phyloP scores from a whole-genome alignment of 2,797 vertebrate genomes.

The Liparis tanakae region DNA sequence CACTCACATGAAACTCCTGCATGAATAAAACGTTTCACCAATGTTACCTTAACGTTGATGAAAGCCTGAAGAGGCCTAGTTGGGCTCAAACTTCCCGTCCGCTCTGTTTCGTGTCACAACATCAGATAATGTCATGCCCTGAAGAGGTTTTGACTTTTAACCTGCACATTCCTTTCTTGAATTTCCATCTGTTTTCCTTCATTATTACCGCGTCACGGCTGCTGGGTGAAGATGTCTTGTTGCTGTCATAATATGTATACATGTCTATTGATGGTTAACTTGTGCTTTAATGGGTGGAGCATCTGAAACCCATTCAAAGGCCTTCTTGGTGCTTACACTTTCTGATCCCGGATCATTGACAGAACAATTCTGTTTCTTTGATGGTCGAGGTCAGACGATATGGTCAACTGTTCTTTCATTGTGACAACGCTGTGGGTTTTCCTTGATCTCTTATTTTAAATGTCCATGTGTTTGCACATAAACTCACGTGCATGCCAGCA shows the following conservation, averaged over 20 bases:
- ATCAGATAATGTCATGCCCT: slow-evolving; percentile 15
- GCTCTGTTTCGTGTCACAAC: slow-evolving; percentile 31
- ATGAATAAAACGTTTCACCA: background rate
- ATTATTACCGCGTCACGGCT: background rate
- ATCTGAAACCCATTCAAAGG: background rate
- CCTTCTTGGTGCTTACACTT: background rate
- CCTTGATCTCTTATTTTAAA: slow-evolving; percentile 59
- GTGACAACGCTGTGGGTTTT: slow-evolving; percentile 18
- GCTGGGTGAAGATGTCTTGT: background rate
- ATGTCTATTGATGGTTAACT: background rate
- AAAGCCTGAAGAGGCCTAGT: slow-evolving; percentile 4
- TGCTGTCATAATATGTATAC: background rate
- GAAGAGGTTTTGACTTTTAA: background rate
- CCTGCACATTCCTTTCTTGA: background rate
- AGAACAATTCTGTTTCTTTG: background rate
- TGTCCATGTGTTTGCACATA: slow-evolving; percentile 79
- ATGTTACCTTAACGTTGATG: background rate
- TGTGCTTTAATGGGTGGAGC: background rate
- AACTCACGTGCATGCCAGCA: slow-evolving; percentile 54
- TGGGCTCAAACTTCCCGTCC: slow-evolving; percentile 16
- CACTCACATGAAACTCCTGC: too few relatives aligned
- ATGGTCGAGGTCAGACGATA: background rate
- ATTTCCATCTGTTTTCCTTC: background rate
- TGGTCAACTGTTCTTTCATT: slow-evolving; percentile 13
- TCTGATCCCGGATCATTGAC: background rate